These are phyloP conservation scores for Acronicta leporina DNA, from an alignment of 2,888 invertebrate species.

Conservation along the genomic window DNA sequence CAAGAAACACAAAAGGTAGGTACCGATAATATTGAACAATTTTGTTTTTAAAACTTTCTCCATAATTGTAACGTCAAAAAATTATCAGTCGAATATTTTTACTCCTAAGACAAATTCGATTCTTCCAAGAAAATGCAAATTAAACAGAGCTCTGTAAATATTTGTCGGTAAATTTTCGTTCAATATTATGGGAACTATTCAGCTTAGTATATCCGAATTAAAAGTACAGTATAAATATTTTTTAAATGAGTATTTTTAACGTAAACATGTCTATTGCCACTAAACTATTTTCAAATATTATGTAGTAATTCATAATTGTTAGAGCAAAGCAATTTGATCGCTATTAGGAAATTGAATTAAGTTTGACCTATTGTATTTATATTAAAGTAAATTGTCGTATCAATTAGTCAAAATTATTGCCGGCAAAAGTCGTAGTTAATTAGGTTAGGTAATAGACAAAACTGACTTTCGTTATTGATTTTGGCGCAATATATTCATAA, in stretches of 20 bases:
- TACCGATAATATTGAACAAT: neutral
- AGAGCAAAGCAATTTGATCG: constrained; percentile 30
- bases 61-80: no score
- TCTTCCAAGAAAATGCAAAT: no score
- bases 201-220: neutral
- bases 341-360: constrained; percentile 1
- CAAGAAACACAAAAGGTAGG: neutral
- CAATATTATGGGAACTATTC: neutral
- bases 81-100: no score
- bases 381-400: constrained; percentile 11
- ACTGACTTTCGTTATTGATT: constrained; percentile 43
- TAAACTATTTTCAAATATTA: constrained; percentile 36
- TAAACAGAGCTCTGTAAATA: no score
- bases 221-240: neutral
- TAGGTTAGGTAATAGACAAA: constrained; percentile 32
- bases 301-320: constrained; percentile 8
- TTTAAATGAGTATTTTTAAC: constrained; percentile 2
- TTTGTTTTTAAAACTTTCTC: neutral
- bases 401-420: constrained; percentile 42
- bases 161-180: neutral
- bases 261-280: neutral
- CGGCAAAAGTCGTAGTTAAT: constrained; percentile 24
- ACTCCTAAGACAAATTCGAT: neutral
- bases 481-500: constrained; percentile 49
- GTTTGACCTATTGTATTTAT: constrained; percentile 3